Evolutionary conservation across 2,797 vertebrate genomes (phyloP).

Genomic region (Pantherophis vulpinus): DNA sequence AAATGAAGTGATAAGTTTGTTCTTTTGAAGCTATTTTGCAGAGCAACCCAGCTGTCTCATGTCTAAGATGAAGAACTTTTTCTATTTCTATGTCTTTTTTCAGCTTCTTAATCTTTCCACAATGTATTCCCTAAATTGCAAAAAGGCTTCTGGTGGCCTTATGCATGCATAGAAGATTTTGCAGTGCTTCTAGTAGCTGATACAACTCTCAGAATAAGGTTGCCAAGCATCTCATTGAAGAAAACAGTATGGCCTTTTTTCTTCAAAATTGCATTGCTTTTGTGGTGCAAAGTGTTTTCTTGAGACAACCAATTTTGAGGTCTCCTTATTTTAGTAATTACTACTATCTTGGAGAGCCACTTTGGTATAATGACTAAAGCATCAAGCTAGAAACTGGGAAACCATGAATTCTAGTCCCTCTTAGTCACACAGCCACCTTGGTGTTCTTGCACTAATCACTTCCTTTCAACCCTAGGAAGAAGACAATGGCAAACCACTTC

Average conservation of each 20-base stretch:
- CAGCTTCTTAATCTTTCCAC: neutral
- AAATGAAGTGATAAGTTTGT: neutral
- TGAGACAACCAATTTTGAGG: neutral
- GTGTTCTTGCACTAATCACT: too few species aligned
- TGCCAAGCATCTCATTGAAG: neutral
- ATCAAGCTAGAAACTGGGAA: too few species aligned
- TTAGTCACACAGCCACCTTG: too few species aligned
- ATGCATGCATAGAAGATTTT: neutral
- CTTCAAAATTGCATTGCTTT: neutral
- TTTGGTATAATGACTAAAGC: too few species aligned
- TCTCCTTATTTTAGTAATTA: neutral
- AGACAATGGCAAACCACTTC: too few species aligned
- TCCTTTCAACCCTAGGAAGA: too few species aligned
- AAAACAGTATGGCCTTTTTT: neutral
- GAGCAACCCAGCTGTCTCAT: neutral
- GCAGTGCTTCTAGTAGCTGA: neutral
- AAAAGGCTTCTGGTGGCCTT: neutral
- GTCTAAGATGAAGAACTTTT: neutral
- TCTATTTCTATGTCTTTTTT: neutral
- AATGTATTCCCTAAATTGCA: neutral
- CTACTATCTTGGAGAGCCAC: neutral
- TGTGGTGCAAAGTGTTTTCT: neutral
- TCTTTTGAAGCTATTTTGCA: neutral
- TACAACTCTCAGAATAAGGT: neutral
- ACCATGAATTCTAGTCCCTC: too few species aligned